A percentile compares a stretch with the other conserved stretches of the same genome.
Evolutionary conservation across 2,113 vertebrate genomes (phyloP).

Genomic region (Phaethornis superciliosus): DNA sequence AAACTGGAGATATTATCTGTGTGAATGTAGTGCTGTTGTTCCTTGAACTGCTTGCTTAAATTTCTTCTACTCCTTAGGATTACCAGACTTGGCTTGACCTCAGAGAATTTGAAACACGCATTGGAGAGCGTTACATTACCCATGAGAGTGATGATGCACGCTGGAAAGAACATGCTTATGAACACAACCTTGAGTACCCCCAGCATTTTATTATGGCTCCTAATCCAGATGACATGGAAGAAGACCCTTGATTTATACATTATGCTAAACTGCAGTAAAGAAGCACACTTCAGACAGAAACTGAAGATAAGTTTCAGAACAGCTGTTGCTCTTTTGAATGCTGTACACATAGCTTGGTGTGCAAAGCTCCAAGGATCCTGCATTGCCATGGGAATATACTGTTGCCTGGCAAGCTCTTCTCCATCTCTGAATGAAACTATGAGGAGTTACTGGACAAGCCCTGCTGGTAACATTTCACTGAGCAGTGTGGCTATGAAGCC

Average conservation of each 20-base stretch:
- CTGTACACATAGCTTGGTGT: background rate
- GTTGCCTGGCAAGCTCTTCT: slow-evolving; percentile 2
- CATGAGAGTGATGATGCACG: slow-evolving; percentile 96
- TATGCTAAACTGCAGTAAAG: background rate
- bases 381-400: background rate
- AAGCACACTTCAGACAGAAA: slow-evolving; percentile 23
- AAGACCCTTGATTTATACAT: slow-evolving; percentile 86
- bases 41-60: background rate
- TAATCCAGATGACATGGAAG: slow-evolving; percentile 97
- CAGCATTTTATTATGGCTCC: slow-evolving; percentile 98
- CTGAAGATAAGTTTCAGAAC: slow-evolving; percentile 15
- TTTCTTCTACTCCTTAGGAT: slow-evolving; percentile 77
- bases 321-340: slow-evolving; percentile 21
- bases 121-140: slow-evolving; percentile 96
- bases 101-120: slow-evolving; percentile 94
- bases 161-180: slow-evolving; percentile 92
- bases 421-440: background rate
- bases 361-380: slow-evolving; percentile 5
- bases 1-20: background rate
- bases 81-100: slow-evolving; percentile 98
- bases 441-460: slow-evolving; percentile 4
- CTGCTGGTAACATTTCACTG: background rate
- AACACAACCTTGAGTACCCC: slow-evolving; percentile 88
- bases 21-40: background rate
- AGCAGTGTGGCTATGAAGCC: slow-evolving; percentile 35